Evolutionary conservation across 2,113 vertebrate species (phyloP).

Genomic region (Ailurus styani): DNA sequence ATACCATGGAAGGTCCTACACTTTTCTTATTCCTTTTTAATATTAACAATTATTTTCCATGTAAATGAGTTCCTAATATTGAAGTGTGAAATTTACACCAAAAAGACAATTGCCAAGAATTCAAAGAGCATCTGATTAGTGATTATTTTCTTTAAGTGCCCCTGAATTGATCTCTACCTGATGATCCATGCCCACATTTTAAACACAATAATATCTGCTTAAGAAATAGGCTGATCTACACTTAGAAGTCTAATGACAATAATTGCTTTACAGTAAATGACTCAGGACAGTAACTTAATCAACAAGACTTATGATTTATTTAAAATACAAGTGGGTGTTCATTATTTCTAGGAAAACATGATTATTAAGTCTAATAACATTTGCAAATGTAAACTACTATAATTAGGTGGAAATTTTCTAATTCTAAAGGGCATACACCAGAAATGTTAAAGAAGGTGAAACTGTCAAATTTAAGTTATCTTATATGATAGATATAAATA

Average conservation of each 20-base stretch:
- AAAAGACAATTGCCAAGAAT: neutral
- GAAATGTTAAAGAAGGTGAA: conserved; percentile 69
- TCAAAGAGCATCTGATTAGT: neutral
- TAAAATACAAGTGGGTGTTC: conserved; percentile 67
- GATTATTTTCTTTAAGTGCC: neutral
- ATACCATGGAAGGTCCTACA: neutral
- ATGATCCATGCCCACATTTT: neutral
- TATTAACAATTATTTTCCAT: neutral
- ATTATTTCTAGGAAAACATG: conserved; percentile 52
- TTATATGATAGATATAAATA: conserved; percentile 22
- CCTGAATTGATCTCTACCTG: neutral
- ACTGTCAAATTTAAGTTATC: conserved; percentile 46
- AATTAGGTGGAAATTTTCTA: conserved; percentile 64
- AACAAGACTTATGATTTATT: conserved; percentile 30
- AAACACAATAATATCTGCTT: neutral
- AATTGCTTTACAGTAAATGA: conserved; percentile 27
- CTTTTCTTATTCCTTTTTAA: neutral
- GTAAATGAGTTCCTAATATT: neutral
- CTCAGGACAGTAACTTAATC: conserved; percentile 47
- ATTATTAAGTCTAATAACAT: conserved; percentile 72
- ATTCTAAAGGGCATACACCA: conserved; percentile 61
- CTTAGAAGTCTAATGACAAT: conserved; percentile 31
- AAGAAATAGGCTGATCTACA: neutral
- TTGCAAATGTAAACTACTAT: conserved; percentile 65
- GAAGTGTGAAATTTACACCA: neutral